These are phyloP conservation scores for Nemopilema nomurai DNA, from an alignment of 30 jellyfish, hydroid and myxozoan species.

Conservation along the genomic window DNA sequence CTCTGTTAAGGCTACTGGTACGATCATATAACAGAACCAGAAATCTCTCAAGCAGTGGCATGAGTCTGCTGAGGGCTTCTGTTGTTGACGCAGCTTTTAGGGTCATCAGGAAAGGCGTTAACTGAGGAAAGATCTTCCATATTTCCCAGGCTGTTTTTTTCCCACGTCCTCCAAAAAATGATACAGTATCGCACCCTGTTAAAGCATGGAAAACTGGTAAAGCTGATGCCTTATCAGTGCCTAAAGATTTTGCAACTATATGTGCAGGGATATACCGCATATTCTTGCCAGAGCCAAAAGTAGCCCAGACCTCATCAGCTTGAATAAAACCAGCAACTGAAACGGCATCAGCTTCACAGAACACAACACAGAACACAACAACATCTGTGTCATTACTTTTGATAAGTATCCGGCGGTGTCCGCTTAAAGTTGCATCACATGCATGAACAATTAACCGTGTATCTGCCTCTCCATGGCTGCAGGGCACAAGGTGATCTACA, in stretches of 20 bases:
- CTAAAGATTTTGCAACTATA: conserved; percentile 15
- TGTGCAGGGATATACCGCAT: conserved; percentile 36
- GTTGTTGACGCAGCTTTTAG: conserved; percentile 2
- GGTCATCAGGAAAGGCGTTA: conserved; percentile 11
- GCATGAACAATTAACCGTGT: conserved; percentile 46
- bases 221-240: conserved; percentile 18
- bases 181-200: conserved; percentile 48
- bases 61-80: not conserved
- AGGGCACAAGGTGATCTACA: conserved; percentile 21
- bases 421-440: conserved; percentile 22
- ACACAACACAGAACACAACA: conserved; percentile 25
- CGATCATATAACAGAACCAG: conserved; percentile 38
- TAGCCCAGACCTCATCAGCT: conserved; percentile 29
- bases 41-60: conserved; percentile 13
- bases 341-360: too few relatives aligned
- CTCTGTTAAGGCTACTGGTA: conserved; percentile 13
- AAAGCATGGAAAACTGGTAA: conserved; percentile 29
- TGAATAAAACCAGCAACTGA: not conserved
- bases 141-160: conserved; percentile 39
- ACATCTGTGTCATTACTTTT: conserved; percentile 55
- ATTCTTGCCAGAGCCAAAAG: conserved; percentile 48
- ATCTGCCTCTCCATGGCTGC: conserved; percentile 66
- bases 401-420: conserved; percentile 6
- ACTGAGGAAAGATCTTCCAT: conserved; percentile 23
- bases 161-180: conserved; percentile 25